Percentiles rank a stretch among this genome's conserved stretches.
phyloP scores from a whole-genome alignment of 2,113 vertebrate species.

The Actenoides hombroni region DNA sequence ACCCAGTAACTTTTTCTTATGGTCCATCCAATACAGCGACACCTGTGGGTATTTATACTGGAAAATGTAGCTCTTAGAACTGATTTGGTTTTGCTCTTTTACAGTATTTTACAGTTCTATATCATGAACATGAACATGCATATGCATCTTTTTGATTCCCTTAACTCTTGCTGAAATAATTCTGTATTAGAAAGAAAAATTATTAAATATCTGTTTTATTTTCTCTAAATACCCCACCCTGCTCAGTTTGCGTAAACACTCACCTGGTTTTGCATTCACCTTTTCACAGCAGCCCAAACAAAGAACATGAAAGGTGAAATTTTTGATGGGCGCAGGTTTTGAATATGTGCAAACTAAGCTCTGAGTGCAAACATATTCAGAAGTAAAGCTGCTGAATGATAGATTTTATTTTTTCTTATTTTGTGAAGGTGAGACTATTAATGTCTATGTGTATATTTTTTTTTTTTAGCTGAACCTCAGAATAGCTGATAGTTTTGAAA shows the following conservation, averaged over 20 bases:
- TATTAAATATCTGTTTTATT: not conserved
- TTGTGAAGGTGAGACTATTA: not conserved
- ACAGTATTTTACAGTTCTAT: conserved; percentile 6
- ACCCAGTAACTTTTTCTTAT: not conserved
- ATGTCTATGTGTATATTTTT: not conserved
- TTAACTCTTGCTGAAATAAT: not conserved
- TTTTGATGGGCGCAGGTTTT: not conserved
- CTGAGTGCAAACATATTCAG: not conserved
- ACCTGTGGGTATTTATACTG: not conserved
- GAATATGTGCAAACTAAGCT: not conserved
- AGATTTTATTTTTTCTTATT: not conserved
- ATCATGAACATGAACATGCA: not conserved
- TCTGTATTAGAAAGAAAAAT: conserved; percentile 1
- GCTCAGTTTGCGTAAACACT: not conserved
- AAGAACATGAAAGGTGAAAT: not conserved
- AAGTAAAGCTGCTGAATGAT: conserved; percentile 17
- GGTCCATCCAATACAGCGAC: not conserved
- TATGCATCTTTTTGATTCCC: not conserved
- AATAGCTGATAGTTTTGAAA: not conserved
- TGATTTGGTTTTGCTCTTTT: conserved; percentile 13
- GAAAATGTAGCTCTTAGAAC: not conserved
- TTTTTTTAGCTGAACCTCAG: not conserved
- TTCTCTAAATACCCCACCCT: not conserved
- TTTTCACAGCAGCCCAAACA: not conserved
- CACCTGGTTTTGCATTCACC: not conserved